phyloP scores from a whole-genome alignment of 2,888 invertebrate species.

The Polyploca ridens region DNA sequence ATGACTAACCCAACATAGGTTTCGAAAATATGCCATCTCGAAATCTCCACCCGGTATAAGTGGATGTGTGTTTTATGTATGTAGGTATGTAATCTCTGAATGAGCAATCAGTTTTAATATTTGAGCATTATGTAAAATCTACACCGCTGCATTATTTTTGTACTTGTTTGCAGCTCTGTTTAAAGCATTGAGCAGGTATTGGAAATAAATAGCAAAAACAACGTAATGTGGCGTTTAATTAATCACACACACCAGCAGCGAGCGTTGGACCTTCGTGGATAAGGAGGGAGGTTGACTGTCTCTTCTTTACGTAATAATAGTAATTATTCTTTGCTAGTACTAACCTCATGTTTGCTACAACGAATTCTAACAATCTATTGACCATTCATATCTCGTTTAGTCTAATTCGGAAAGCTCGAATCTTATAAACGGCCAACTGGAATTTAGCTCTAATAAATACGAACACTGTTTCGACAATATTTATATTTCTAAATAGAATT shows the following conservation, averaged over 20 bases:
- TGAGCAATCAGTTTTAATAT: slow-evolving; percentile 6
- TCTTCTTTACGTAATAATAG: too few species aligned
- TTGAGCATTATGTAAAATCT: background rate
- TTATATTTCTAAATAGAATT: background rate
- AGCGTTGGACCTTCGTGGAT: too few species aligned
- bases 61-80: background rate
- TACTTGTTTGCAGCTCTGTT: background rate
- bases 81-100: slow-evolving; percentile 3
- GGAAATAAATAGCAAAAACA: background rate
- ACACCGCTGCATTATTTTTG: background rate
- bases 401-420: slow-evolving; percentile 7
- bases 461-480: background rate
- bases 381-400: slow-evolving; percentile 3
- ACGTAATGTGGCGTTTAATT: background rate
- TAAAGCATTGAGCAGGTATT: background rate
- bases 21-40: too few species aligned
- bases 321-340: background rate
- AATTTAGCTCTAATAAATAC: slow-evolving; percentile 1
- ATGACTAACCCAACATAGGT: too few species aligned
- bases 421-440: slow-evolving; percentile 7
- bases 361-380: background rate
- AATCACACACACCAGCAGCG: too few species aligned
- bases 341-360: background rate
- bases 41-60: background rate
- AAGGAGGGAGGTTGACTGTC: too few species aligned